Base-by-base conservation (phyloP, 2,797 vertebrate species). In the Leptodactylus fallax region DNA sequence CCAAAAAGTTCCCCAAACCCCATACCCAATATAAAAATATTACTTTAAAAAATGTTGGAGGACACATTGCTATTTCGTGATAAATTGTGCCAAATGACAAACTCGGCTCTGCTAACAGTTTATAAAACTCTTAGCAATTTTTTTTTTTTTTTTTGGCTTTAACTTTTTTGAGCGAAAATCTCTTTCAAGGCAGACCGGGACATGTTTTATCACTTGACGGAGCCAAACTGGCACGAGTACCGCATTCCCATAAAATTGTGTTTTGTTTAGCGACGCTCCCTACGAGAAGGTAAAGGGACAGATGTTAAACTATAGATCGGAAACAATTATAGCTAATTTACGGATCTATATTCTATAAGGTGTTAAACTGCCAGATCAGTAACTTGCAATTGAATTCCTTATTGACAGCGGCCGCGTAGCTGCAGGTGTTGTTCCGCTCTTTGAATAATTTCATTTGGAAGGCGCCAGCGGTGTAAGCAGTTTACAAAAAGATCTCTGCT, bases 381-480 rank as follows among this genome's bases (percentile, higher is more conserved):
- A 83, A 10, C 67, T 58, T 13, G 51, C 53, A 71, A 58, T 55
- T 71, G 65, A 79, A 79, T 79, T 79, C 55, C 25, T 36, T 60
- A 58, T 60, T 60, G 78, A 79, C 78, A 19, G 47, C 45, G 58
- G 67, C 8, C 55, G 65, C 51, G 25, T 1, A 27, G 65, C 81
- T 45, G 81, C 81, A 83, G 81, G 81, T 56, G 81, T 19, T 58
- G 65, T 56, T 17, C 67, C 63, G 49, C 65, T 55, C 14, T 5
- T 69, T 58, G 67, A 83, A 83, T 83, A 72, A 83, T 83, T 83
- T 83, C 81, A 83, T 83, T 83, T 72, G 81, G 81, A 83, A 58
- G 55, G 27, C 58, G 81, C 67, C 67, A 14, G 55, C 65, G 21
- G 81, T 21, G 81, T n/a, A 83, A 58, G 51, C 81, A 72, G 53